phyloP scores from a whole-genome alignment of 2,888 invertebrate genomes.

The Syritta pipiens region DNA sequence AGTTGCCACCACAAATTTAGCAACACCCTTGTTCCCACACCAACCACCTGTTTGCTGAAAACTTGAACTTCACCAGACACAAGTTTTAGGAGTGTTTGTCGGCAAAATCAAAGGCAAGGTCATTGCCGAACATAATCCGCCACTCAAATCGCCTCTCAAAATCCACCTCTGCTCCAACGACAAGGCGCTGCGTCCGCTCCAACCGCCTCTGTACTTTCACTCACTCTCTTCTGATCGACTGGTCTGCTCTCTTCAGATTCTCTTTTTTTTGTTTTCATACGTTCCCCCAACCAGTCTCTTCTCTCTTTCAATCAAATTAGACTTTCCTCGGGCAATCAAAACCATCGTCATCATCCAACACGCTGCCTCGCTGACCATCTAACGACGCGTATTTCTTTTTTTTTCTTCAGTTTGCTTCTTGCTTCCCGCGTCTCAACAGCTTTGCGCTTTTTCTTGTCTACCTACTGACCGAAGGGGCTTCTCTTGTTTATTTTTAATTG shows the following conservation, averaged over 20 bases:
- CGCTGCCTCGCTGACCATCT: constrained; percentile 27
- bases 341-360: constrained; percentile 13
- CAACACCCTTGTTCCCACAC: no score
- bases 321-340: constrained; percentile 2
- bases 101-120: no score
- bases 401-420: constrained; percentile 53
- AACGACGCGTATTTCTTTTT: constrained; percentile 40
- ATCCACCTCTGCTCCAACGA: no score
- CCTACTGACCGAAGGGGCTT: constrained; percentile 31
- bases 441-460: constrained; percentile 24
- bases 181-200: no score
- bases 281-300: neutral
- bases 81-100: no score
- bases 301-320: constrained; percentile 12
- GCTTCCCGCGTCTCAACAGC: constrained; percentile 49
- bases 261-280: neutral
- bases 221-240: constrained; percentile 1
- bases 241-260: constrained; percentile 10
- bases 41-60: no score
- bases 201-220: constrained; percentile 31
- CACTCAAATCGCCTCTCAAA: no score
- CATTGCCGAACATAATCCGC: no score
- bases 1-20: no score
- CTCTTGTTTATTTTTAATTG: constrained; percentile 6
- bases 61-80: no score